Conservation (phyloP, 1,140 invertebrate species). For the Meloidogyne chitwoodi region DNA sequence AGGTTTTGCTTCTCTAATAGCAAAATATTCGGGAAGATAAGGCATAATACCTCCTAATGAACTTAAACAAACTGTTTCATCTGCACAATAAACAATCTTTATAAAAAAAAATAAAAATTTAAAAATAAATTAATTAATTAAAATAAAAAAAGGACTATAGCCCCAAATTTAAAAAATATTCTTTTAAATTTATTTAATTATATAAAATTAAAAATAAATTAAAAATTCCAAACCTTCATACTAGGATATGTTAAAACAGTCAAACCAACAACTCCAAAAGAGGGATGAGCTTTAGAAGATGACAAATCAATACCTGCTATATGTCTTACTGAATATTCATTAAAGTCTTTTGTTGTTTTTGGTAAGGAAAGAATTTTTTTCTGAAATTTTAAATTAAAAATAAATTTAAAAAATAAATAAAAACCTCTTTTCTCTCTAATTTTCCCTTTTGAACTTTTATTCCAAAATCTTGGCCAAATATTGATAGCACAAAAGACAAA, state of each 20-base stretch:
- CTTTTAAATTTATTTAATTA: neutral
- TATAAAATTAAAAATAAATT: neutral
- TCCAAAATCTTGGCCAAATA: constrained; percentile 20
- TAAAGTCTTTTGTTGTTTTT: neutral
- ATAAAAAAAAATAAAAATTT: neutral
- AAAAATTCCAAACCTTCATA: constrained; percentile 10
- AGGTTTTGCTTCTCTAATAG: constrained; percentile 28
- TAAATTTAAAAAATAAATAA: neutral
- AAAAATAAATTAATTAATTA: neutral
- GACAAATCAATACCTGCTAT: constrained; percentile 39
- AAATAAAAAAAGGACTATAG: too few species aligned
- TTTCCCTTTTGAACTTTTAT: constrained; percentile 14
- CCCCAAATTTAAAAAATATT: neutral
- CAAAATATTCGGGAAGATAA: constrained; percentile 41
- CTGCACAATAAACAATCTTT: constrained; percentile 25
- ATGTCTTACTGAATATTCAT: constrained; percentile 8
- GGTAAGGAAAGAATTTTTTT: neutral
- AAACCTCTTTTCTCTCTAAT: constrained; percentile 26
- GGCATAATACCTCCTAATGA: neutral
- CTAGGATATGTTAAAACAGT: constrained; percentile 26
- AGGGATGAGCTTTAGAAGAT: neutral
- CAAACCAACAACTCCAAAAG: constrained; percentile 26
- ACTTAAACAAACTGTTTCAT: constrained; percentile 28
- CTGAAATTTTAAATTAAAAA: constrained; percentile 16
- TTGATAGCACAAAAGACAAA: constrained; percentile 8